Base-by-base conservation (phyloP, 2,113 vertebrate genomes). In the Shinisaurus crocodilurus region DNA sequence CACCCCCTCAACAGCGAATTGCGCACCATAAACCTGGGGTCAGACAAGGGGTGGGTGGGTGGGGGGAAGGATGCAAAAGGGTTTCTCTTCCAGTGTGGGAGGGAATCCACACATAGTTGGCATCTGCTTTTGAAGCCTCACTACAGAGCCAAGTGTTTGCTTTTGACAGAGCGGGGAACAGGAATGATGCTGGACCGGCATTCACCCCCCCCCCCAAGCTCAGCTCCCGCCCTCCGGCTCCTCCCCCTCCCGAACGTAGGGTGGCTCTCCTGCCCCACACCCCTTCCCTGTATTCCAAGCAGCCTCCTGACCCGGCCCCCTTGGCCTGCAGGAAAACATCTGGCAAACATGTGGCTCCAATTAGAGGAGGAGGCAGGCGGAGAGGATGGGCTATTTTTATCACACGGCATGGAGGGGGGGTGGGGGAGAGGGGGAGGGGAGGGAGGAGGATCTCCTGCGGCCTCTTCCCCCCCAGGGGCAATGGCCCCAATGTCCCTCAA, bases 291-390 rank as follows among this genome's bases (percentile, higher is more conserved):
- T 89, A 89, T 93, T 95, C 90, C 94, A 93, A 94, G 94, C 94
- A 70, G 82, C 77, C 70, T 48, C 94, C 91, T 90, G 54, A 60
- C 2, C 25, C 16, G 74, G 87, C 63, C 77, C 89, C 63, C 45
- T 37, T 32, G 87, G 88, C 91, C 34, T 32, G 77, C 32, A 88
- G 90, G 45, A 94, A 80, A 94, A 96, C 97, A 98, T 97, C 96
- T 98, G 97, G 97, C 93, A 86, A 94, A 96, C 98, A 98, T 98
- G 97, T 98, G 98, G 96, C 93, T 91, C 79, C 90, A 87, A 95
- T 97, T 92, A 94, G 45, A 2, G 74, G 90, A 83, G 93, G 92
- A 94, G 93, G 92, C 40, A 1, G 72, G 90, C 84, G 93, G 93
- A 94, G 94, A 94, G 85, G 5, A 97, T 93, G 20, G 92, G 91